A percentile compares a stretch with the other conserved stretches of the same genome.
Conservation (phyloP, 2,888 invertebrate species). For the Drosophila yooni region DNA sequence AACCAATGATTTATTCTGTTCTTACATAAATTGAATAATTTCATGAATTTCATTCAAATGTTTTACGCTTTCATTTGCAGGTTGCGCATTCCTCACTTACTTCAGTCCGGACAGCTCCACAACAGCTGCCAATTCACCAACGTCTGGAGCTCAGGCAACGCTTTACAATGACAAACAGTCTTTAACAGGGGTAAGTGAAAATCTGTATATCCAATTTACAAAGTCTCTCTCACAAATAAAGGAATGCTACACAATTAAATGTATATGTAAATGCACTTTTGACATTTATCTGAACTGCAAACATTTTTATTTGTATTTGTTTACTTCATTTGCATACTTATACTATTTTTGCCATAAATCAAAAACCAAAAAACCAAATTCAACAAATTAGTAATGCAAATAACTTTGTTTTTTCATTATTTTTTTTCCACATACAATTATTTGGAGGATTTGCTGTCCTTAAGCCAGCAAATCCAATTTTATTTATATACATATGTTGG, state of each 20-base stretch:
- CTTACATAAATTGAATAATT: background rate
- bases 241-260: constrained; percentile 27
- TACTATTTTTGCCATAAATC: constrained; percentile 39
- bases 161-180: constrained; percentile 98
- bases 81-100: constrained; percentile 99
- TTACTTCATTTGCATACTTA: constrained; percentile 34
- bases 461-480: constrained; percentile 9
- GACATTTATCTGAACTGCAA: constrained; percentile 40
- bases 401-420: constrained; percentile 27
- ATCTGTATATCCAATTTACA: constrained; percentile 23
- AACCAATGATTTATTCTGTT: background rate
- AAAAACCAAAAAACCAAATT: constrained; percentile 34
- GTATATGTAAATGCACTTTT: constrained; percentile 37
- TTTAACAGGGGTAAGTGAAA: constrained; percentile 97
- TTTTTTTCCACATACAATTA: constrained; percentile 32
- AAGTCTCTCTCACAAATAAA: background rate
- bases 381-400: constrained; percentile 43
- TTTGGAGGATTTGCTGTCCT: background rate
- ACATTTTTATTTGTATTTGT: constrained; percentile 48
- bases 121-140: constrained; percentile 86
- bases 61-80: constrained; percentile 85
- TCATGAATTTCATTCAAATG: background rate
- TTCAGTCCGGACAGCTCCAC: constrained; percentile 97
- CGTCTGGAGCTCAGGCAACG: constrained; percentile 86
- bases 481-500: constrained; percentile 4